Percentiles rank a stretch among this genome's conserved stretches.
Evolutionary conservation across 2,113 vertebrate genomes (phyloP).

Genomic region (Daubentonia madagascariensis): DNA sequence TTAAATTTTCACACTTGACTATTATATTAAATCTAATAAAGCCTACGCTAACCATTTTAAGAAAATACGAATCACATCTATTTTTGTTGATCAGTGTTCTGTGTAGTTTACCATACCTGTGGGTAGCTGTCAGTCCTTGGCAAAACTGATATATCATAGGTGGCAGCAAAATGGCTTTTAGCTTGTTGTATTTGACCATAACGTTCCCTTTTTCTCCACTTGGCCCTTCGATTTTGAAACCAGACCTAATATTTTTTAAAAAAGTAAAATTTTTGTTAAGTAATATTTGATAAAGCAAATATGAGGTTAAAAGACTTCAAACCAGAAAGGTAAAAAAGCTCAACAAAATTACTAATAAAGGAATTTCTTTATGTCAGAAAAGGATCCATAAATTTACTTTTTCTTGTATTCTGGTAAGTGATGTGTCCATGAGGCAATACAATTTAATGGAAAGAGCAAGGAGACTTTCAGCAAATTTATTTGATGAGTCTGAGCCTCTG

Average conservation of each 20-base stretch:
- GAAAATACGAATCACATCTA: neutral
- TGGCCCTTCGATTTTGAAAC: conserved; percentile 99
- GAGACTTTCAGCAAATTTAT: neutral
- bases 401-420: neutral
- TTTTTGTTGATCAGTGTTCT: neutral
- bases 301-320: neutral
- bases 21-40: neutral
- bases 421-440: neutral
- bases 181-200: conserved; percentile 98
- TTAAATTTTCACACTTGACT: neutral
- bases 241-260: conserved; percentile 88
- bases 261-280: conserved; percentile 54
- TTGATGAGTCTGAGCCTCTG: neutral
- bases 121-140: conserved; percentile 95
- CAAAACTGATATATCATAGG: conserved; percentile 96
- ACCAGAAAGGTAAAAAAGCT: neutral
- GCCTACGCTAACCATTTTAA: neutral
- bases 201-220: conserved; percentile 98
- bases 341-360: neutral
- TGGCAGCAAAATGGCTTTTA: conserved; percentile 96
- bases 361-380: neutral
- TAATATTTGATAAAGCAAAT: neutral
- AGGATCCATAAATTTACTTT: neutral
- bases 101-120: conserved; percentile 86
- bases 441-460: neutral